A percentile compares a stretch with the other conserved stretches of the same genome.
Conservation (phyloP, 2,113 vertebrate species). For the Corythaeola cristata region DNA sequence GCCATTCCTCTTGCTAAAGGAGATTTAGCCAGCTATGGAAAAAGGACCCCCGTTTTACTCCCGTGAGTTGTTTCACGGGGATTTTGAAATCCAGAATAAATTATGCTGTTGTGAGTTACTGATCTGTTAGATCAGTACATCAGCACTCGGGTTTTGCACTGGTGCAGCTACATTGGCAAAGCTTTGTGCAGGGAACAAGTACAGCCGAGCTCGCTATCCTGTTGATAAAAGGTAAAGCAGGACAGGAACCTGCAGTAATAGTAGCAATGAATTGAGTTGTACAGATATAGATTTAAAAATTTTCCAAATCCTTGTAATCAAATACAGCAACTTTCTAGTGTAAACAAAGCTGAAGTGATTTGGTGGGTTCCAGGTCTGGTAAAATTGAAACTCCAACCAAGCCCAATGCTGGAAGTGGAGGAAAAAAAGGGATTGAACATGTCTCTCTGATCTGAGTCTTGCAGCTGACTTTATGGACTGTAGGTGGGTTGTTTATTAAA, state of each 20-base stretch:
- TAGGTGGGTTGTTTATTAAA: neutral
- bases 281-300: neutral
- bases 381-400: neutral
- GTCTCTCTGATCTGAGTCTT: neutral
- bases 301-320: neutral
- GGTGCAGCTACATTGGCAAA: fast-evolving
- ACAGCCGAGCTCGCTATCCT: fast-evolving
- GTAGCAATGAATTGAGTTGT: neutral
- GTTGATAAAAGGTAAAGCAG: neutral
- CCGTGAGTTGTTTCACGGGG: fast-evolving
- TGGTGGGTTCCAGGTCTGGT: neutral
- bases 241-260: neutral
- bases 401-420: fast-evolving
- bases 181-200: neutral
- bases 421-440: neutral
- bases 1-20: neutral
- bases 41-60: neutral
- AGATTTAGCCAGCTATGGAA: neutral
- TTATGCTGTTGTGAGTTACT: neutral
- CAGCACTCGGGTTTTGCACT: fast-evolving
- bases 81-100: neutral
- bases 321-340: neutral
- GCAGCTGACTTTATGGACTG: neutral
- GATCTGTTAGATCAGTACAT: neutral
- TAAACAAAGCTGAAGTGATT: neutral